Base-by-base conservation (phyloP, 92 coral and sea anemone species). In the Blastomussa wellsi region DNA sequence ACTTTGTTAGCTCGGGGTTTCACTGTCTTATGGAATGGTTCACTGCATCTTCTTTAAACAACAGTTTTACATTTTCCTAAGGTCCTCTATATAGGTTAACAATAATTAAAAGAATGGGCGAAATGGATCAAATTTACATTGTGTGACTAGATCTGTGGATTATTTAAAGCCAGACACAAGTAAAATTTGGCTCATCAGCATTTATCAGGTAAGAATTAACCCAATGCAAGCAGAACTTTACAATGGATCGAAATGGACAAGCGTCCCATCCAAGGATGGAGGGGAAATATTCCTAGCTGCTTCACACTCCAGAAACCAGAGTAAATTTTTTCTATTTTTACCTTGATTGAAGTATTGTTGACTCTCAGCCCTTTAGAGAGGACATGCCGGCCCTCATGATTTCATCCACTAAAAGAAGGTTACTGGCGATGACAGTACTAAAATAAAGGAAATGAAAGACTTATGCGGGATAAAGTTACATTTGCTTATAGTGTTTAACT, bases 381-480 rank as follows among this genome's bases (percentile, higher is more conserved):
- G 98, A 92, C 99, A 96, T 96, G 1, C 99, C 99, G 19, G 99
- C 99, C 42, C 98, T 88, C 99, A 96, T 96, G 12, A 96, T 92
- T 77, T 96, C 99, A 60, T 96, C 99, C 53, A 96, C 99, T 85
- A 96, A 77, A 24, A 96, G 99, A 28, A 96, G 94, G 66, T 96
- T 96, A 76, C 98, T 95, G 7, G 99, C 99, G 51, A 96, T 96
- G 10, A 96, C 99, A 65, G 99, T 96, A 80, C 99, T 96, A 79
- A 49, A 51, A 82, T 31, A 70, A 22, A 74, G 11, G 7, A 71
- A 67, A 78, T 26, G 4, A 37, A n/a, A 33, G 42, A 33, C 3
- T 15, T 22, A 69, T 28, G 3, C 7, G 4, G 7, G 4, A 7
- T 3, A 44, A 10, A 44, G 49, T 44, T 8, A 15, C 20, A 14